Evolutionary conservation across 2,888 invertebrate species (phyloP), one percentile per base, ranked within the genome.

Genomic region (Plagodis dolabraria): DNA sequence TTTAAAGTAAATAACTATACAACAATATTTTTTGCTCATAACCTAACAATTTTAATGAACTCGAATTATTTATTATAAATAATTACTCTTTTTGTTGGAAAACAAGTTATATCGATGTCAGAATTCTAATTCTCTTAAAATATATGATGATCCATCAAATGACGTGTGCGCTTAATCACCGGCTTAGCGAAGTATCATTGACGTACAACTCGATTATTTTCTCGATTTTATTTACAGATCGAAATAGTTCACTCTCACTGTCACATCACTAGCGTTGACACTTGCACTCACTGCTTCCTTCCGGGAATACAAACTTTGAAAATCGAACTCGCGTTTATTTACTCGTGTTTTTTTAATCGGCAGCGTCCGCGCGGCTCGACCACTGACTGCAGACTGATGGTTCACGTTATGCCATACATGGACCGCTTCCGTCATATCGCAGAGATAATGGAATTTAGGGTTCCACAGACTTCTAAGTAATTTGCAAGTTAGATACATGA

Each of bases 361-460:
- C 64, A 67, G 53, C 48, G 64, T 58, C 58, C 61, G 34, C 69
- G 64, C 70, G 69, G 61, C 61, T 12, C 64, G 51, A 43, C 5
- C 53, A 10, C 54, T 9, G 49, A 35, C 57, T 52, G 58, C 57
- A 45, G 46, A 62, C 65, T 66, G 57, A 58, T n/a, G n/a, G n/a
- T n/a, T n/a, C n/a, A n/a, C 64, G 63, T 61, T 61, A 65, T 57
- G 53, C 66, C 68, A 60, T 64, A 66, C 63, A 67, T 65, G 67
- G 67, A 0, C 47, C 58, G 57, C 7, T 53, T 64, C 62, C 69
- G 65, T 67, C 69, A 70, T 40, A 36, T 67, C 65, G 58, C 11
- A 33, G 49, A 66, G 70, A 70, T 70, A 69, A 69, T 65, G 53
- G 46, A 43, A 55, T 57, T 67, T 68, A 65, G 69, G 64, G 69